Base-by-base conservation (phyloP, 1,140 invertebrate genomes). In the Micrasema longulum region DNA sequence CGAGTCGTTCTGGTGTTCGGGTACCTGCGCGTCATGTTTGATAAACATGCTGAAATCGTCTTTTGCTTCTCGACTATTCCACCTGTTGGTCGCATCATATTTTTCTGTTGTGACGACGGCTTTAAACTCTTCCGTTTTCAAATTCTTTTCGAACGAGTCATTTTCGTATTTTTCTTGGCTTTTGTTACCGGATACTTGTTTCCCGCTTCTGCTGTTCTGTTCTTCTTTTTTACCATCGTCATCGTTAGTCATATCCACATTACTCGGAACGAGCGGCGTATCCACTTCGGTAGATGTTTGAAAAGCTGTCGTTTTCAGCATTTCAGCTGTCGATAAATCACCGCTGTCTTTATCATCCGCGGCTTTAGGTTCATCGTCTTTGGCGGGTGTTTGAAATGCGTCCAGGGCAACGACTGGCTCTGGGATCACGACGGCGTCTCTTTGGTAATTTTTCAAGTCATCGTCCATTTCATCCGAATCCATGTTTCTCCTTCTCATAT, bases 401-500 rank as follows among this genome's bases (percentile, higher is more conserved):
- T 52, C 48, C 16, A 52, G 11, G 3, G 16, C 11, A 18, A 1
- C 48, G 22, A 18, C 48, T 2, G 43, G 43, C 12, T n/a, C 43
- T n/a, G 43, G n/a, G 11, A 7, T 18, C 20, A 2, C 50, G 2
- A 22, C 6, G n/a, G 9, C 50, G 20, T 63, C 23, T 41, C 10
- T 9, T n/a, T n/a, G 10, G 2, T 47, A 2, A 6, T 38, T 64
- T 31, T 26, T 64, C 12, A 4, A 31, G 23, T 45, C 60, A n/a
- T 47, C 31, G 6, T 14, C 12, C n/a, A 5, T 64, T n/a, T 53
- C 50, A 11, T 66, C 64, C 2, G 41, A 18, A 7, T 52, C 60
- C n/a, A 22, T 60, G 1, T 64, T 16, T 9, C 23, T 71, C 11
- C 63, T 43, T 64, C 50, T 65, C 10, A 20, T 7, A 26, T 22